phyloP scores from a whole-genome alignment of 2,113 vertebrate species.

The Climacteris rufus region DNA sequence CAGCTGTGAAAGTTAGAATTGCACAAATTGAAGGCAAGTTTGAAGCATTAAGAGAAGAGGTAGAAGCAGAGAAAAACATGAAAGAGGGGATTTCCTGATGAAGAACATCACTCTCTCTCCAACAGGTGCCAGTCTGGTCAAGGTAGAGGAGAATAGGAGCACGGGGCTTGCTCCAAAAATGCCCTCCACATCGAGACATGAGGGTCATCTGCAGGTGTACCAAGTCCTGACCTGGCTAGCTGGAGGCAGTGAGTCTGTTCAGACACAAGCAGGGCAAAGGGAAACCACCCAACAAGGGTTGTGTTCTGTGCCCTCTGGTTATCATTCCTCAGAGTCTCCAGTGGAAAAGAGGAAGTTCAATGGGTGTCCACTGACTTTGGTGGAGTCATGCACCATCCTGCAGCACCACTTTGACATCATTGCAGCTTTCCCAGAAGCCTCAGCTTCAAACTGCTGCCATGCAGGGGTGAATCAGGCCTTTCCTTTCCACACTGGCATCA shows the following conservation, averaged over 20 bases:
- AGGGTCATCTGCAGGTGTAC: not conserved
- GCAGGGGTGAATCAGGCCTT: not conserved
- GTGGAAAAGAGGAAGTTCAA: rapidly evolving
- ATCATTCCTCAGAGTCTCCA: not conserved
- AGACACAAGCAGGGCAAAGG: not conserved
- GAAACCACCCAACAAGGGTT: not conserved
- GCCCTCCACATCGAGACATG: rapidly evolving
- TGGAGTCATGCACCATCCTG: not conserved
- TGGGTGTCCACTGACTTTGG: not conserved
- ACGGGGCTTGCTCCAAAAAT: not conserved
- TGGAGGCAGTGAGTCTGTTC: not conserved
- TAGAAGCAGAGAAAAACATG: not conserved
- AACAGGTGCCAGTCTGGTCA: not conserved
- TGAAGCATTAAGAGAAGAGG: not conserved
- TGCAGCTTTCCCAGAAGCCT: not conserved
- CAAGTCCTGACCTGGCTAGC: no score
- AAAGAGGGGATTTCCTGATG: not conserved
- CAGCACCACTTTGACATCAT: rapidly evolving
- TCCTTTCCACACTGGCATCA: not conserved
- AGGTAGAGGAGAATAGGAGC: not conserved
- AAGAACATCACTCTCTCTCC: not conserved
- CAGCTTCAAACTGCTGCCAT: not conserved
- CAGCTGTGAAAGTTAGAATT: not conserved
- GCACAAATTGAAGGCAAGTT: not conserved
- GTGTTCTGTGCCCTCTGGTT: not conserved